Evolutionary conservation across 1,140 invertebrate genomes (phyloP), one percentile per base, ranked within the genome.

Genomic region (Laupala kohalensis): DNA sequence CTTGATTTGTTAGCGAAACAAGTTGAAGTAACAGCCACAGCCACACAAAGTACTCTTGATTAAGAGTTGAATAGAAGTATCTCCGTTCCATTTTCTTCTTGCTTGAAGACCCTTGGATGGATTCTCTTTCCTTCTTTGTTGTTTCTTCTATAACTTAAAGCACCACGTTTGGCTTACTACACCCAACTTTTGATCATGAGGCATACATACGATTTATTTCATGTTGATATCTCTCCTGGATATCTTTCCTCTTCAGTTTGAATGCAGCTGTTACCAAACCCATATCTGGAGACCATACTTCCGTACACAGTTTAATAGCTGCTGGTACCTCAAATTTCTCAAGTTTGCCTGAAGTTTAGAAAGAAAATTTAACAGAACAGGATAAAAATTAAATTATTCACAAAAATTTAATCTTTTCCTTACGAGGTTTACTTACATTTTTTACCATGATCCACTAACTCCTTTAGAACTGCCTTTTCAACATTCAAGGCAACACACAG

Each of bases 251-350:
- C 81, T 97, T 97, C 74, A 99, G 84, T 83, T 99, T 99, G 81
- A 98, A 95, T 64, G 97, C 96, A 75, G 97, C 97, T 19, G 97
- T 99, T 0, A 94, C 94, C n/a, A 99, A 86, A 62, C 95, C 96
- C 86, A 92, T 93, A 78, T 97, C 95, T 0, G 96, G 95, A 0
- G 94, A 94, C 97, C 97, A 99, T 65, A 93, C 89, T 76, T 98
- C 96, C 25, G 89, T 83, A 76, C 91, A 91, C 24, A 99, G 81
- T 79, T 92, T 93, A 6, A 98, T 87, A 4, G 91, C 94, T n/a
- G 89, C 88, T 0, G 97, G 97, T 69, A 97, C 90, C 82, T 98
- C 96, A 80, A 92, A 96, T 76, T 90, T 93, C 78, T 95, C 89
- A 70, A 95, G 81, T 77, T 92, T 90, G 76, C 89, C 91, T 93